Evolutionary conservation across 1,140 invertebrate genomes (phyloP).

Genomic region (Drosophila equinoxialis): DNA sequence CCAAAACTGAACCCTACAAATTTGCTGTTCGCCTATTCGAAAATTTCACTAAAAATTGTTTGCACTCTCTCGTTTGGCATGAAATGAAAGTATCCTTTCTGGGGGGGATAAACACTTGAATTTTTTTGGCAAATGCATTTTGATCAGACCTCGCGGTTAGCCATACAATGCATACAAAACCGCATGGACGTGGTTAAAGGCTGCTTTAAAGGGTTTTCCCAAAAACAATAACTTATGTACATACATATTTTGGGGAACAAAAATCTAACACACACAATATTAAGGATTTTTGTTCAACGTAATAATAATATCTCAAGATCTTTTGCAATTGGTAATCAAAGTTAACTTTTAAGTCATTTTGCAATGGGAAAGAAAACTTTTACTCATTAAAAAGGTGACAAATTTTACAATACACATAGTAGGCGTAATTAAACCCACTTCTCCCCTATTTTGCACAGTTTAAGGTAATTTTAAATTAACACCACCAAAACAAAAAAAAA

Average conservation of each 20-base stretch:
- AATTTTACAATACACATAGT: neutral
- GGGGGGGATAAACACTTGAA: constrained; percentile 18
- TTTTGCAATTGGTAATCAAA: too few relatives aligned
- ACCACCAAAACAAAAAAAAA: constrained; percentile 1
- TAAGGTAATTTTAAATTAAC: constrained; percentile 14
- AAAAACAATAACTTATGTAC: neutral
- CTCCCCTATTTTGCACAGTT: constrained; percentile 12
- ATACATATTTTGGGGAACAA: neutral
- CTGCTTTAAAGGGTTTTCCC: neutral
- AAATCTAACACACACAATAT: neutral
- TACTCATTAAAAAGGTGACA: neutral
- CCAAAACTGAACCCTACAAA: constrained; percentile 62
- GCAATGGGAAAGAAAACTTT: neutral
- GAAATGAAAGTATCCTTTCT: constrained; percentile 81
- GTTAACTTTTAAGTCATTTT: too few relatives aligned
- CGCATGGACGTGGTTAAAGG: neutral
- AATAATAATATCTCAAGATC: neutral
- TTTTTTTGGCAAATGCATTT: constrained; percentile 13
- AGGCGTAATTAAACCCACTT: neutral
- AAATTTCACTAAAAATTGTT: constrained; percentile 83
- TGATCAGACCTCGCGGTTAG: neutral
- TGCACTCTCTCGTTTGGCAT: constrained; percentile 77
- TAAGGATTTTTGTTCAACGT: neutral
- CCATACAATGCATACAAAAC: neutral
- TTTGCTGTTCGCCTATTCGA: constrained; percentile 82